Conservation (phyloP, 2,113 vertebrate genomes). For the Halcyon malimbica region DNA sequence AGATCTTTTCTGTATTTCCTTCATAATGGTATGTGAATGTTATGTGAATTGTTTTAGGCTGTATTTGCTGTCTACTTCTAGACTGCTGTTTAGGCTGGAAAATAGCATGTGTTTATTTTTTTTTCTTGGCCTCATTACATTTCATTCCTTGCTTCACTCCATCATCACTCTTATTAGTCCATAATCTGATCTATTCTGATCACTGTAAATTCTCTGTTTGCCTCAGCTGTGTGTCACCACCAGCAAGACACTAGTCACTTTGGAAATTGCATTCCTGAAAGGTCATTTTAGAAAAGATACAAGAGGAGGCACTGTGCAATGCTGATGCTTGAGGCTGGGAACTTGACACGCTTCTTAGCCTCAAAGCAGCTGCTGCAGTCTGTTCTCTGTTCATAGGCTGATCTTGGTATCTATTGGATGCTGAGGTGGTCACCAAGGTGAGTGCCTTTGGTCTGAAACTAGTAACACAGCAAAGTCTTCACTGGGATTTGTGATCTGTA, state of each 20-base stretch:
- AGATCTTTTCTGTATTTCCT: neutral
- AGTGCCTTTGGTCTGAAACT: neutral
- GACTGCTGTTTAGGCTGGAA: neutral
- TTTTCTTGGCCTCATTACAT: neutral
- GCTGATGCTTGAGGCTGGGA: neutral
- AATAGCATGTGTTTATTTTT: neutral
- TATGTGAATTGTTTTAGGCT: neutral
- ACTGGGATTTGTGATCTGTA: neutral
- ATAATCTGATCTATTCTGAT: slow-evolving; percentile 9
- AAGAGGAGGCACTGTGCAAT: neutral
- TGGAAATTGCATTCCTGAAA: slow-evolving; percentile 9
- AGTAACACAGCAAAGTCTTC: neutral
- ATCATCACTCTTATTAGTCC: neutral
- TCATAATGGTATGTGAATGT: neutral
- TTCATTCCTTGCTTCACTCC: neutral
- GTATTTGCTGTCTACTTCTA: neutral
- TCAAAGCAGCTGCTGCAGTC: neutral
- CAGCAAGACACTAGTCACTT: neutral
- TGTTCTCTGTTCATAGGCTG: neutral
- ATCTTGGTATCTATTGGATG: neutral
- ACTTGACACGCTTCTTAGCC: neutral
- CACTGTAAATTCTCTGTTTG: neutral
- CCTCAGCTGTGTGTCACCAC: neutral
- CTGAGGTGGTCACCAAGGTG: neutral
- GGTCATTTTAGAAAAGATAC: neutral